phyloP scores from a whole-genome alignment of 2,888 invertebrate genomes.

The Trilocha varians region DNA sequence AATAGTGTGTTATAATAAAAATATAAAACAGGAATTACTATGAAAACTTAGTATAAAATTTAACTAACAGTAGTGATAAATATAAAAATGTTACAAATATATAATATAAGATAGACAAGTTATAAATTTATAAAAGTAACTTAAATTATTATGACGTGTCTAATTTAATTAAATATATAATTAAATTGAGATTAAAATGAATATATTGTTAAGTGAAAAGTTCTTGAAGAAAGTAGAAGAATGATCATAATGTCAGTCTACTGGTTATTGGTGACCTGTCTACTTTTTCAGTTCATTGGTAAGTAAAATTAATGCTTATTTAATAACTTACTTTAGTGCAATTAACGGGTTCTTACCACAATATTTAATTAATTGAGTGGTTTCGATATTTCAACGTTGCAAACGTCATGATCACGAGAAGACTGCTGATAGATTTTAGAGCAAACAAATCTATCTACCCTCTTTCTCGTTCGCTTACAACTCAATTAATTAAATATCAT shows the following conservation, averaged over 20 bases:
- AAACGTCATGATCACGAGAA: too few species aligned
- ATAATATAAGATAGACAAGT: constrained; percentile 2
- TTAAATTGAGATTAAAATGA: constrained; percentile 4
- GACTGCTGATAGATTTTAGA: too few species aligned
- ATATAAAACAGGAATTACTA: not conserved
- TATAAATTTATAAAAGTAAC: not conserved
- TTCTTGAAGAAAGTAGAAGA: constrained; percentile 7
- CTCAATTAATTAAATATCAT: too few species aligned
- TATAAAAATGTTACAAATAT: not conserved
- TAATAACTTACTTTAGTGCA: too few species aligned
- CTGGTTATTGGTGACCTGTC: constrained; percentile 33
- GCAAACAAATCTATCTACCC: too few species aligned
- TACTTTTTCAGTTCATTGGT: constrained; percentile 50
- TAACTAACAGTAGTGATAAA: not conserved
- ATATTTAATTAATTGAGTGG: too few species aligned
- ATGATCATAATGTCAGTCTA: constrained; percentile 48
- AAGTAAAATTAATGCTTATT: constrained; percentile 16
- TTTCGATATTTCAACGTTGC: too few species aligned
- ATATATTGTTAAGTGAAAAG: constrained; percentile 4
- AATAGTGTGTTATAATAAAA: too few species aligned
- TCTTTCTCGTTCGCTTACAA: too few species aligned
- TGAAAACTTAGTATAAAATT: not conserved
- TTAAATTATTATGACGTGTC: constrained; percentile 6
- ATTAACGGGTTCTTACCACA: too few species aligned
- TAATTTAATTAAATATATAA: not conserved